Evolutionary conservation across 1,140 invertebrate genomes (phyloP), one percentile per base, ranked within the genome.

Genomic region (Trichonephila clavata): DNA sequence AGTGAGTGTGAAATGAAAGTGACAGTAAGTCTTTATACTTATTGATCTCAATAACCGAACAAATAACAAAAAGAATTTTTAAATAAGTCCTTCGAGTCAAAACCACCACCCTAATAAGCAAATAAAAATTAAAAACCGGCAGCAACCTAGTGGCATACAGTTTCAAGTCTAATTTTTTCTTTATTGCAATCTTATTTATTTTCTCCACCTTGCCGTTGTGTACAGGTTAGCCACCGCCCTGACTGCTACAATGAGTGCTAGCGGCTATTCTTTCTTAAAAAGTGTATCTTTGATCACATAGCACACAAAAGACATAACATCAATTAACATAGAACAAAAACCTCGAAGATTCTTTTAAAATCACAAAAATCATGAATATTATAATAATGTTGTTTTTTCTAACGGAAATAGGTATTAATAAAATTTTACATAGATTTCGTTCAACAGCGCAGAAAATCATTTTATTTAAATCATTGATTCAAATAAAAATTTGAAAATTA

Each of bases 181-280:
- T 81, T 60, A 21, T 68, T 50, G 60, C 50, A 18, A 39, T 68
- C 21, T 14, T 57, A 18, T 61, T 24, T 39, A 80, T 71, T 27
- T 90, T 57, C 50, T 20, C 50, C 32, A 63, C 39, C 24, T 68
- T 71, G 39, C 4, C 81, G 43, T 80, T 80, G 89, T 60, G 89
- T 14, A 61, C 57, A 65, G 89, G 89, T 90, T 71, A 90, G 89
- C 89, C 89, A 32, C 89, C 89, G 89, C 89, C 89, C 81, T 24
- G 18, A 13, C 3, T 20, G 89, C 43, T 90, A 50, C 10, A 50
- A 50, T 50, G 10, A 50, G 10, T 10, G 50, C 7, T 50, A 7
- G 10, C 50, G 7, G 50, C 50, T 50, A 50, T 50, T 50, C 10
- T 13, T 50, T 50, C 50, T 50, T 13, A 50, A 50, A 13, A 50